Evolutionary conservation across 2,888 invertebrate species (phyloP).

Genomic region (Marasmarcha lunaedactyla): DNA sequence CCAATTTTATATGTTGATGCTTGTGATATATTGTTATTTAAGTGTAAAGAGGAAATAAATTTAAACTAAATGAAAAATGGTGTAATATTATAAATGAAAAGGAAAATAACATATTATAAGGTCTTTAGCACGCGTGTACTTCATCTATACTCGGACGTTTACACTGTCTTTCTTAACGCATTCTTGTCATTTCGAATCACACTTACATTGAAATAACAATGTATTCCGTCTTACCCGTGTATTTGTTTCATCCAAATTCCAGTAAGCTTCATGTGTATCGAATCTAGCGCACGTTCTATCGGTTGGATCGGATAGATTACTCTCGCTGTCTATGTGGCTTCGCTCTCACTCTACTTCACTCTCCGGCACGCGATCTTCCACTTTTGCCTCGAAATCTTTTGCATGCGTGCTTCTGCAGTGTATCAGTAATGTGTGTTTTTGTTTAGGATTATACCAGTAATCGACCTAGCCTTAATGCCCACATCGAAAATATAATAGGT

Average conservation of each 20-base stretch:
- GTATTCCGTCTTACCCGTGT: slow-evolving; percentile 34
- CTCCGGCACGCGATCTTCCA: slow-evolving; percentile 23
- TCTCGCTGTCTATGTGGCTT: slow-evolving; percentile 19
- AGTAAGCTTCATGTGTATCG: slow-evolving; percentile 20
- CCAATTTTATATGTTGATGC: slow-evolving; percentile 61
- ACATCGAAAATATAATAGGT: slow-evolving; percentile 62
- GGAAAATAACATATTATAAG: slow-evolving; percentile 40
- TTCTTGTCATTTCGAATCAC: slow-evolving; percentile 22
- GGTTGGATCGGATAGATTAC: slow-evolving; percentile 8
- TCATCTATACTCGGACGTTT: slow-evolving; percentile 29
- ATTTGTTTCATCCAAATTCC: slow-evolving; percentile 70
- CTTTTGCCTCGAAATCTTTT: slow-evolving; percentile 62
- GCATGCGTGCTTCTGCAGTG: slow-evolving; percentile 65
- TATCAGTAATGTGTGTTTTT: slow-evolving; percentile 39
- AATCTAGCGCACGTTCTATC: background rate
- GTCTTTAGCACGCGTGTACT: slow-evolving; percentile 55
- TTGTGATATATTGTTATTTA: slow-evolving; percentile 71
- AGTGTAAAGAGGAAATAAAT: slow-evolving; percentile 63
- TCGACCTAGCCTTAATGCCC: slow-evolving; percentile 64
- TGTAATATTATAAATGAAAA: slow-evolving; percentile 43
- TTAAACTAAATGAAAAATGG: slow-evolving; percentile 42
- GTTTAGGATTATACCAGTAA: slow-evolving; percentile 55
- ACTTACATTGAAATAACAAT: slow-evolving; percentile 68
- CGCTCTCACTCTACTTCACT: slow-evolving; percentile 25
- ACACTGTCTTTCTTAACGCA: slow-evolving; percentile 24